Conservation (phyloP, 1,140 invertebrate genomes). For the Grapholita molesta region DNA sequence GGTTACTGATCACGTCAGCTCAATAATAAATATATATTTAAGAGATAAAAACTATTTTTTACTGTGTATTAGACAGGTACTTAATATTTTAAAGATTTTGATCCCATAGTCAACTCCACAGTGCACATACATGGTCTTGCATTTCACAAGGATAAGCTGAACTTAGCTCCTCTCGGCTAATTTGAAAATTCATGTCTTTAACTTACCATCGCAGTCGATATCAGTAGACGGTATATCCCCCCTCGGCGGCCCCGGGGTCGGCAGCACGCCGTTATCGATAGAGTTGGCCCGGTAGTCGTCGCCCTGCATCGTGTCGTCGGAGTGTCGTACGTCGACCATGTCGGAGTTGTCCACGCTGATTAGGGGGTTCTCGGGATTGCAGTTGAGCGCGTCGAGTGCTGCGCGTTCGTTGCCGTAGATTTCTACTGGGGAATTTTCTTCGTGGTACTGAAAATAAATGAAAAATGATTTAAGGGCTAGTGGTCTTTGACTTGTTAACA, state of each 20-base stretch:
- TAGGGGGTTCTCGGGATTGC: conserved; percentile 37
- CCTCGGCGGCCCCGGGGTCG: conserved; percentile 57
- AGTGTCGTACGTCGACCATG: conserved; percentile 61
- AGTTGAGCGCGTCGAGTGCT: conserved; percentile 53
- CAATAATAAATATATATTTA: too few species aligned
- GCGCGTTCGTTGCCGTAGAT: conserved; percentile 52
- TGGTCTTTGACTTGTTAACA: too few species aligned
- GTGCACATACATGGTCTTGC: too few species aligned
- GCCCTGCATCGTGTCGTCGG: conserved; percentile 64
- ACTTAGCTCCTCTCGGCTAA: too few species aligned
- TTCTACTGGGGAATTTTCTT: conserved; percentile 64
- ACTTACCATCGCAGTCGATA: conserved; percentile 80
- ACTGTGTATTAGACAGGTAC: too few species aligned
- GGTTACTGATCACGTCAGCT: too few species aligned
- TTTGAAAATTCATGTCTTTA: background rate
- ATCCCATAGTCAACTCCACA: too few species aligned
- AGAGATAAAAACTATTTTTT: too few species aligned
- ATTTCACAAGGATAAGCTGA: too few species aligned
- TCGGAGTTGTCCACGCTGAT: conserved; percentile 52
- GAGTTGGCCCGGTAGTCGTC: conserved; percentile 67
- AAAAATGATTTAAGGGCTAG: too few species aligned
- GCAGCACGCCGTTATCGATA: conserved; percentile 47
- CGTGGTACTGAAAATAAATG: conserved; percentile 60
- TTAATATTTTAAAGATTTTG: too few species aligned
- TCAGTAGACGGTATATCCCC: conserved; percentile 87